Conservation (phyloP, 2,797 vertebrate genomes). For the Sternarchorhynchus goeldii region DNA sequence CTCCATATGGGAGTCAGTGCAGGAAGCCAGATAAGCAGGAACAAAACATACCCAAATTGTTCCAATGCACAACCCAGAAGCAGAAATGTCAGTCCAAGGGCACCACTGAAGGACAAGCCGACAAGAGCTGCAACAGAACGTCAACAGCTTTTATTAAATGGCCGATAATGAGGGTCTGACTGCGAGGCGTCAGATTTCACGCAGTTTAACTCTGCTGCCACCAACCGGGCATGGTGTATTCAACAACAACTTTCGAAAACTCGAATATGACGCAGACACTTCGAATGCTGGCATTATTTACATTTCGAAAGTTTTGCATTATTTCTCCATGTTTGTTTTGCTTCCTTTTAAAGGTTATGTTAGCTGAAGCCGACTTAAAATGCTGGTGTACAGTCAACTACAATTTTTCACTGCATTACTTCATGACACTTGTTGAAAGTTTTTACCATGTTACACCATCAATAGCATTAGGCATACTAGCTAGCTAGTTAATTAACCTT, state of each 20-base stretch:
- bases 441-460: neutral
- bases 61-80: conserved; percentile 92
- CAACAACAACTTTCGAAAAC: neutral
- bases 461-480: neutral
- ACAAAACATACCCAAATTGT: conserved; percentile 81
- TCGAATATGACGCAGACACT: neutral
- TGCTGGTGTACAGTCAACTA: too few species aligned
- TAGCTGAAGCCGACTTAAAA: too few species aligned
- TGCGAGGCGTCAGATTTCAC: neutral
- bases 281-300: too few species aligned
- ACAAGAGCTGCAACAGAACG: conserved; percentile 82
- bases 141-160: neutral
- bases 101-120: conserved; percentile 90
- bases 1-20: neutral
- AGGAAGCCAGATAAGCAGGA: neutral
- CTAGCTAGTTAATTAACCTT: neutral
- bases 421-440: neutral
- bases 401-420: too few species aligned
- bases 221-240: conserved; percentile 10
- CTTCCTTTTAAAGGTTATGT: too few species aligned
- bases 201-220: conserved; percentile 21
- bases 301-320: too few species aligned
- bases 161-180: neutral
- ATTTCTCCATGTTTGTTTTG: too few species aligned
- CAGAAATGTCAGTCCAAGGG: conserved; percentile 92